A percentile compares a stretch with the other conserved stretches of the same genome.
Conservation (phyloP, 1,140 invertebrate species). For the Drosophila bifasciata region DNA sequence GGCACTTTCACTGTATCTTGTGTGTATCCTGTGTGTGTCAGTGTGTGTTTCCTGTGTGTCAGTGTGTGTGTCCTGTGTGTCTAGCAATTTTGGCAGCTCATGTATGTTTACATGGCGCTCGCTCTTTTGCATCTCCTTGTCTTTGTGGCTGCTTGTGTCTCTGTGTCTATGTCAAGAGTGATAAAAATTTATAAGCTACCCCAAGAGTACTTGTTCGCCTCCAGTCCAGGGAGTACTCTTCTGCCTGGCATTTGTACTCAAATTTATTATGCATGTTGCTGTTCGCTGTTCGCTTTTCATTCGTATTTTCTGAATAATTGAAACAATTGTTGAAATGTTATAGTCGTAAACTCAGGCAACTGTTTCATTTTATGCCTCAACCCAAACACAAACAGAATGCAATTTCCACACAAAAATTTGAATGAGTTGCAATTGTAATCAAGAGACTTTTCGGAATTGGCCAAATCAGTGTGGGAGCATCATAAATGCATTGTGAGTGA, state of each 20-base stretch:
- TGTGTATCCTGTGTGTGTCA: not conserved
- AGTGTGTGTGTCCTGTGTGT: too few relatives aligned
- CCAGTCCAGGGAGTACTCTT: slow-evolving; percentile 5
- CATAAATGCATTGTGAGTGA: not conserved
- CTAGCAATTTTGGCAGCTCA: slow-evolving; percentile 60
- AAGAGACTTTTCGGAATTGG: slow-evolving; percentile 1
- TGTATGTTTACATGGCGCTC: slow-evolving; percentile 42
- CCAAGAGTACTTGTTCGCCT: not conserved
- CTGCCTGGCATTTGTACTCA: slow-evolving; percentile 8
- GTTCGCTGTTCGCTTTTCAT: slow-evolving; percentile 17
- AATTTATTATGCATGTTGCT: slow-evolving; percentile 57
- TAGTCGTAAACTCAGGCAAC: not conserved
- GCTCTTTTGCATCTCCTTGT: slow-evolving; percentile 6
- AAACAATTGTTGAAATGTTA: slow-evolving; percentile 52
- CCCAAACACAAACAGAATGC: slow-evolving; percentile 22
- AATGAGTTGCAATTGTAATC: slow-evolving; percentile 23
- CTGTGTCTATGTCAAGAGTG: slow-evolving; percentile 24
- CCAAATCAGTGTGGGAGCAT: slow-evolving; percentile 3
- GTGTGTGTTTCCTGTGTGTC: not conserved
- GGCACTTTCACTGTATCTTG: slow-evolving; percentile 27
- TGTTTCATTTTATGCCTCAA: slow-evolving; percentile 19
- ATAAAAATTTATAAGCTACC: slow-evolving; percentile 65
- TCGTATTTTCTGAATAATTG: slow-evolving; percentile 64
- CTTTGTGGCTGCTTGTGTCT: slow-evolving; percentile 10
- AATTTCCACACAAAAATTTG: slow-evolving; percentile 22